Percentiles rank a stretch among this genome's conserved stretches.
These are phyloP conservation scores for Leptodactylus fallax DNA, from an alignment of 2,797 vertebrate species.

Conservation along the genomic window DNA sequence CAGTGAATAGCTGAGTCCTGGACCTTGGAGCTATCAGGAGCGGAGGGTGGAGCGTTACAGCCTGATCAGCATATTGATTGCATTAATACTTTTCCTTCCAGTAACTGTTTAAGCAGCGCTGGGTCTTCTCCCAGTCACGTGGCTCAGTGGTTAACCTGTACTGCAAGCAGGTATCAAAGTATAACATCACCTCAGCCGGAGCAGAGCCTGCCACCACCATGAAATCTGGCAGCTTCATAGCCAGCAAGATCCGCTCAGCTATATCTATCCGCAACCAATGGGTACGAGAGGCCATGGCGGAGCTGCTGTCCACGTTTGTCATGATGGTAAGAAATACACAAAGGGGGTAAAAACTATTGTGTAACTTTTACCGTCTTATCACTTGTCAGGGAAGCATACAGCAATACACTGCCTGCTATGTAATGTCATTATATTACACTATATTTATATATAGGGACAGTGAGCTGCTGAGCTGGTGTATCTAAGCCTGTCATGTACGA, in stretches of 20 bases:
- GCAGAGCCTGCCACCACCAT: constrained; percentile 43
- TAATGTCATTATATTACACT: neutral
- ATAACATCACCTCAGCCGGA: constrained; percentile 42
- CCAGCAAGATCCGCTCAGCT: constrained; percentile 64
- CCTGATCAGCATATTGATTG: constrained; percentile 21
- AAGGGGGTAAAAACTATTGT: neutral
- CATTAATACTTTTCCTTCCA: constrained; percentile 56
- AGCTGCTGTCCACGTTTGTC: constrained; percentile 82
- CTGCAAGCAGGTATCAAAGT: constrained; percentile 66
- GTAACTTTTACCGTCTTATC: neutral
- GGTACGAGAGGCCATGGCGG: constrained; percentile 80
- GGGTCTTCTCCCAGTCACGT: constrained; percentile 47
- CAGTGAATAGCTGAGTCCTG: constrained; percentile 4
- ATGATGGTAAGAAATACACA: constrained; percentile 84
- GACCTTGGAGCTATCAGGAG: constrained; percentile 56
- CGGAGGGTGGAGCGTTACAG: constrained; percentile 38
- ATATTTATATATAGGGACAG: neutral
- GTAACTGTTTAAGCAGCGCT: constrained; percentile 50
- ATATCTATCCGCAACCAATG: constrained; percentile 69
- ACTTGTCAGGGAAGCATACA: neutral
- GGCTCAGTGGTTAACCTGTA: constrained; percentile 68
- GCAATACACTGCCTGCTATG: neutral
- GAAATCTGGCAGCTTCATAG: neutral
- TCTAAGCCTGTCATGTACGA: neutral
- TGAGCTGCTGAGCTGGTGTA: neutral